phyloP scores from a whole-genome alignment of 2,888 invertebrate species.

The Apodemia duryi region DNA sequence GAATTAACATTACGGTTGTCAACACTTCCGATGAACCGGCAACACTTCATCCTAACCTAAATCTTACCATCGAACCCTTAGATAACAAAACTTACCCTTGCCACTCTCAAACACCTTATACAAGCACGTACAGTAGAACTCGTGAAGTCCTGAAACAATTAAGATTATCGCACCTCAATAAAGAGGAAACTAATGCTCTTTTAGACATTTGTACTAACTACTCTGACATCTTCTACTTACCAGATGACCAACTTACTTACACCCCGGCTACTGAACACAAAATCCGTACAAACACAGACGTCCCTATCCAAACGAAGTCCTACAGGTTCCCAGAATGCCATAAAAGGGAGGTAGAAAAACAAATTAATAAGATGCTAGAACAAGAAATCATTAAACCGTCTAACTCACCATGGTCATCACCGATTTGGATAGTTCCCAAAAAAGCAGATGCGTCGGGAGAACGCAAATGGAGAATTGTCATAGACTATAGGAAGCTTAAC shows the following conservation, averaged over 20 bases:
- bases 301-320: neutral
- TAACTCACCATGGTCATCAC: neutral
- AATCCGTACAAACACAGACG: neutral
- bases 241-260: neutral
- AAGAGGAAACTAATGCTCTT: neutral
- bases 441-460: neutral
- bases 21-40: slow-evolving; percentile 20
- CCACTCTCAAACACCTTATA: neutral
- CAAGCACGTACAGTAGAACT: neutral
- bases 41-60: neutral
- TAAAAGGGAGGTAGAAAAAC: neutral
- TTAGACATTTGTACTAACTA: neutral
- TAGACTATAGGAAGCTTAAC: neutral
- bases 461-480: neutral
- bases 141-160: neutral
- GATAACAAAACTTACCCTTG: neutral
- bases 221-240: neutral
- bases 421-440: neutral
- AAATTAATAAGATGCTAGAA: neutral
- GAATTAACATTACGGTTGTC: slow-evolving; percentile 22
- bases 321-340: slow-evolving; percentile 2
- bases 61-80: neutral
- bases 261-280: neutral
- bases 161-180: neutral
- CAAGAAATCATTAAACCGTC: neutral